phyloP scores from a whole-genome alignment of 2,113 vertebrate genomes.

The Colaptes auratus region DNA sequence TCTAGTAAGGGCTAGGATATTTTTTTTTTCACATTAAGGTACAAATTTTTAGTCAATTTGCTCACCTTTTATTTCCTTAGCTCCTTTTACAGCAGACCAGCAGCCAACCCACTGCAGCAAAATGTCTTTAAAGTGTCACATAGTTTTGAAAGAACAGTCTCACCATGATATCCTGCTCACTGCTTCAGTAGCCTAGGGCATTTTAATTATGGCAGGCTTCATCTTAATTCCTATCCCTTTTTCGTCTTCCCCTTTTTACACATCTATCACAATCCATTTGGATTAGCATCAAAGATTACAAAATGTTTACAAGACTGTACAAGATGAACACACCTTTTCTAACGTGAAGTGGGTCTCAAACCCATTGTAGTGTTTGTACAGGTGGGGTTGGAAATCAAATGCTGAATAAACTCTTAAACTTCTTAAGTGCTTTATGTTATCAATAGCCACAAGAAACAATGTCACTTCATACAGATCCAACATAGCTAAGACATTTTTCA shows the following conservation, averaged over 20 bases:
- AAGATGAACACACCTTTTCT: conserved; percentile 43
- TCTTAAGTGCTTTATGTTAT: conserved; percentile 62
- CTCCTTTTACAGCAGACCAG: conserved; percentile 2
- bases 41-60: background rate
- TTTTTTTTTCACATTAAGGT: conserved; percentile 3
- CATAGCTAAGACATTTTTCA: conserved; percentile 63
- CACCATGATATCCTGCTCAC: conserved; percentile 27
- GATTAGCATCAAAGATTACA: conserved; percentile 48
- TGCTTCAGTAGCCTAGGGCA: conserved; percentile 27
- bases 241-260: background rate
- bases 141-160: conserved; percentile 35
- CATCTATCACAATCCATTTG: conserved; percentile 6
- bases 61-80: conserved; percentile 23
- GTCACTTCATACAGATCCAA: conserved; percentile 62
- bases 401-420: conserved; percentile 47
- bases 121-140: background rate
- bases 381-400: conserved; percentile 29
- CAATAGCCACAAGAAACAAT: conserved; percentile 52
- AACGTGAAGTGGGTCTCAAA: conserved; percentile 31
- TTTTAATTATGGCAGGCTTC: conserved; percentile 43
- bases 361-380: conserved; percentile 45
- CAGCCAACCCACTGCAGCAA: background rate
- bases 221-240: conserved; percentile 8
- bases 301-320: conserved; percentile 49
- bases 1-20: background rate